Evolutionary conservation across 2,113 vertebrate genomes (phyloP).

Genomic region (Phyllopteryx taeniolatus): DNA sequence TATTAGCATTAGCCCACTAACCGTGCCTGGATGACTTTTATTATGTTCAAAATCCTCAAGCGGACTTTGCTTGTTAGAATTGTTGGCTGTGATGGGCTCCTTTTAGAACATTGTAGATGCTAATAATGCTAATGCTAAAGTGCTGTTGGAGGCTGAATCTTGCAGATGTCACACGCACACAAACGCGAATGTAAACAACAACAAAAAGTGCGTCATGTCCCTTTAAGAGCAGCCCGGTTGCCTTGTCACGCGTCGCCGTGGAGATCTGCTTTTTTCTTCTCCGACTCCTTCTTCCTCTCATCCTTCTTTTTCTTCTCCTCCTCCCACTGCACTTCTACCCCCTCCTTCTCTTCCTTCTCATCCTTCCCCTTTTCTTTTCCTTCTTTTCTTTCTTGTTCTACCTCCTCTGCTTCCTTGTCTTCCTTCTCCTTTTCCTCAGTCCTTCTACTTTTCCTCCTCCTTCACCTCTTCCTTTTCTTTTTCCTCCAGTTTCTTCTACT

Average conservation of each 20-base stretch:
- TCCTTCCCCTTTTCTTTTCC: too few species aligned
- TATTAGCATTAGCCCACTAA: conserved; percentile 30
- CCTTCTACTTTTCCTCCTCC: background rate
- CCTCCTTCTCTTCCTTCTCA: too few species aligned
- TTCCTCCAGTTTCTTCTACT: too few species aligned
- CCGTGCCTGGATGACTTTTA: conserved; percentile 39
- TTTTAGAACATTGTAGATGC: background rate
- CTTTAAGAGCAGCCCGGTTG: background rate
- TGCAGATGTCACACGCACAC: background rate
- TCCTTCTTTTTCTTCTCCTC: too few species aligned
- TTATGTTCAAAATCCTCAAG: background rate
- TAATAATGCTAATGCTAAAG: background rate
- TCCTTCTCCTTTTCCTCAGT: background rate
- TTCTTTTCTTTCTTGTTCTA: too few species aligned
- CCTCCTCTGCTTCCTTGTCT: too few species aligned
- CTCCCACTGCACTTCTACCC: too few species aligned
- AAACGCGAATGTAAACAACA: background rate
- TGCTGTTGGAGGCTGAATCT: background rate
- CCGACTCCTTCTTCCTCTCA: background rate
- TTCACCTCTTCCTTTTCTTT: background rate
- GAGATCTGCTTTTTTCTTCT: background rate
- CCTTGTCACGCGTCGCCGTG: background rate
- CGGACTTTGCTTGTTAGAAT: background rate
- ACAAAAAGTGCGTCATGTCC: background rate
- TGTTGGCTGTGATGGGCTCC: background rate